Percentiles rank a stretch among this genome's conserved stretches.
Evolutionary conservation across 2,888 invertebrate species (phyloP).

Genomic region (Morpho deidamia): DNA sequence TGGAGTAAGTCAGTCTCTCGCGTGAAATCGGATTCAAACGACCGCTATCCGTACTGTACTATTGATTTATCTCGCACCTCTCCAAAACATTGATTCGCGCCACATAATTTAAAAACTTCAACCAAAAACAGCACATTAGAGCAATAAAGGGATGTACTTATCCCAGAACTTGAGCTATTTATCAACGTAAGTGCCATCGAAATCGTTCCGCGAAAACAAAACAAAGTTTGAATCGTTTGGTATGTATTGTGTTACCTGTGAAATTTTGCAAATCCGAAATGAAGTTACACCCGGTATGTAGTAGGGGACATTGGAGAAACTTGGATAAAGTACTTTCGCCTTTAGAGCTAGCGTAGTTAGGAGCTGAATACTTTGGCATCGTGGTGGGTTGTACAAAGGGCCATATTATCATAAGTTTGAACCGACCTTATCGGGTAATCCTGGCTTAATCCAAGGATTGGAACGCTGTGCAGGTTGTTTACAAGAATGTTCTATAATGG

Average conservation of each 20-base stretch:
- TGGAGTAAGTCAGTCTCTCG: no score
- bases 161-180: conserved; percentile 25
- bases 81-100: conserved; percentile 15
- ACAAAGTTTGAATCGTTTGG: conserved; percentile 22
- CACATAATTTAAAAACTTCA: conserved; percentile 25
- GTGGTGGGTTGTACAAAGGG: conserved; percentile 36
- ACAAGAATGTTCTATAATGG: conserved; percentile 11
- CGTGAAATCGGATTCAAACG: background rate
- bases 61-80: conserved; percentile 10
- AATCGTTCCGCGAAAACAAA: conserved; percentile 29
- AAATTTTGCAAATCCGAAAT: conserved; percentile 16
- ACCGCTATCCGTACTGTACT: conserved; percentile 3
- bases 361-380: conserved; percentile 23
- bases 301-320: background rate
- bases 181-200: conserved; percentile 25
- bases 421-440: conserved; percentile 43
- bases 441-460: conserved; percentile 44
- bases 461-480: conserved; percentile 23
- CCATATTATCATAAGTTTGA: conserved; percentile 71
- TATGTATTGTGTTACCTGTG: conserved; percentile 21
- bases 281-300: conserved; percentile 6
- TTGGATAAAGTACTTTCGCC: background rate
- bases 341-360: background rate
- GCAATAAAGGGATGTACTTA: conserved; percentile 25
- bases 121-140: conserved; percentile 23